A percentile compares a stretch with the other conserved stretches of the same genome.
phyloP scores from a whole-genome alignment of 1,140 invertebrate species.

The Drosophila nigrodunni region DNA sequence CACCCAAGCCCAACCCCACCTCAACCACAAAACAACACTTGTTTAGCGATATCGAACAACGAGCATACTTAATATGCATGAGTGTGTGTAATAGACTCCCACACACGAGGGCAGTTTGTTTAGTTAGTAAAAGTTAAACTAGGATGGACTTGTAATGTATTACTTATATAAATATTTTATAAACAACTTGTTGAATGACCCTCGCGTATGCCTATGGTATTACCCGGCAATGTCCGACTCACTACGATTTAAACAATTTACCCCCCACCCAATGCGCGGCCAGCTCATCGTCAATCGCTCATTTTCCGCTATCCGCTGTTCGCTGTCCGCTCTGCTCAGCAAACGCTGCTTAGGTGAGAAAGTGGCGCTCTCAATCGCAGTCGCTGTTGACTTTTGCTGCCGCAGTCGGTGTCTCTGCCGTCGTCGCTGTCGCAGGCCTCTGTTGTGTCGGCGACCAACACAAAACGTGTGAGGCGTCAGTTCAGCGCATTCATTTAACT shows the following conservation, averaged over 20 bases:
- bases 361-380: conserved; percentile 43
- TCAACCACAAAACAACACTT: conserved; percentile 33
- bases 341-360: conserved; percentile 33
- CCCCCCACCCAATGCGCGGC: conserved; percentile 49
- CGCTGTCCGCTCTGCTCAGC: too few relatives aligned
- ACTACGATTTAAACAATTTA: conserved; percentile 69
- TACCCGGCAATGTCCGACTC: conserved; percentile 26
- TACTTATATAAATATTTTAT: background rate
- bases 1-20: background rate
- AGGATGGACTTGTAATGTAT: background rate
- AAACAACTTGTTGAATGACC: conserved; percentile 7
- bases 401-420: conserved; percentile 18
- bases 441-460: conserved; percentile 31
- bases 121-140: background rate
- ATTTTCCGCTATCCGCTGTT: background rate
- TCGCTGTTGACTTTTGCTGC: background rate
- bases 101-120: conserved; percentile 17
- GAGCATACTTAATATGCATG: conserved; percentile 24
- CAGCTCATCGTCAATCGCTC: conserved; percentile 58
- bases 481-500: conserved; percentile 67
- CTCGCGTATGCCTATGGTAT: conserved; percentile 26
- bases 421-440: conserved; percentile 14
- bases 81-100: background rate
- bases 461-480: conserved; percentile 64
- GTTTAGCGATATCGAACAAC: conserved; percentile 51